Percentiles rank a stretch among this genome's conserved stretches.
Conservation (phyloP, 2,113 vertebrate genomes). For the Leptobrachium ailaonicum region DNA sequence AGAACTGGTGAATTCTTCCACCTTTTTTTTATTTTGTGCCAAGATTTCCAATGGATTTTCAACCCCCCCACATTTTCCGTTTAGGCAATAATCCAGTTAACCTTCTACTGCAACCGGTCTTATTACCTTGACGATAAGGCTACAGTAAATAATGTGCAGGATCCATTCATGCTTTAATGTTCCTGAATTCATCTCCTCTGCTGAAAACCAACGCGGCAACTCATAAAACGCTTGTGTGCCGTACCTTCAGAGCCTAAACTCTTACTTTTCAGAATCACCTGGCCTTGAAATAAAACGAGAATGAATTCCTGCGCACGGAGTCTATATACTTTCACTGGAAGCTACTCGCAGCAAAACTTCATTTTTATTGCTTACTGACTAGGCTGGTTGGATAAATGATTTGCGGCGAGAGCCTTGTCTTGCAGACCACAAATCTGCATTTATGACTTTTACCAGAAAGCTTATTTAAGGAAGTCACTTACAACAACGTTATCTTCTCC, state of each 20-base stretch:
- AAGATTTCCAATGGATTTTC: no score
- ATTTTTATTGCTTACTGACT: constrained; percentile 35
- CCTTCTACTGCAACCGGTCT: no score
- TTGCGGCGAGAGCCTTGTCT: constrained; percentile 46
- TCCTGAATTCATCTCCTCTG: no score
- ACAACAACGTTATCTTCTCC: constrained; percentile 36
- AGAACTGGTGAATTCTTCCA: no score
- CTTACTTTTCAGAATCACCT: constrained; percentile 15
- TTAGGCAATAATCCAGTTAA: no score
- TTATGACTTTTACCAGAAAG: constrained; percentile 42
- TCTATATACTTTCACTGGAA: constrained; percentile 34
- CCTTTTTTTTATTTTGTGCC: no score
- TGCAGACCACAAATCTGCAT: constrained; percentile 42
- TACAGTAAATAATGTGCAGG: no score
- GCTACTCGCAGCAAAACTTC: constrained; percentile 43
- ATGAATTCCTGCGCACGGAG: constrained; percentile 27
- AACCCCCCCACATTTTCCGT: no score
- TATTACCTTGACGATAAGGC: no score
- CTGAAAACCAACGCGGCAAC: background rate
- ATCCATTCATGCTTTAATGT: no score
- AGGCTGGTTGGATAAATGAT: constrained; percentile 33
- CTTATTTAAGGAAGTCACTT: constrained; percentile 34
- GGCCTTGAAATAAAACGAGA: constrained; percentile 46
- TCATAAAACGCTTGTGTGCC: background rate
- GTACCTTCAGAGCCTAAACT: background rate